phyloP scores from a whole-genome alignment of 92 coral and sea anemone genomes.

The Hydrozoanthus gracilis region DNA sequence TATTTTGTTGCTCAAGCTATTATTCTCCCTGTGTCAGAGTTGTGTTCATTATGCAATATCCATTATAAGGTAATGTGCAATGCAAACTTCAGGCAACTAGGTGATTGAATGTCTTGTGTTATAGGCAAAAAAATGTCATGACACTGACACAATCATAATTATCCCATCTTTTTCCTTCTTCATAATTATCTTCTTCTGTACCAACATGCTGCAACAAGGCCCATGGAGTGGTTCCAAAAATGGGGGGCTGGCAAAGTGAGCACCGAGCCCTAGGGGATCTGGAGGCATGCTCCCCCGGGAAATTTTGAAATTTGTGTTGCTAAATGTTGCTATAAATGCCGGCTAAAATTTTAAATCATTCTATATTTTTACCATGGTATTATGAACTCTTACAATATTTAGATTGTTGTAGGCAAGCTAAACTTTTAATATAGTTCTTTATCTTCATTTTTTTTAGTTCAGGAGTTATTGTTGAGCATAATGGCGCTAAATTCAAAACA shows the following conservation, averaged over 20 bases:
- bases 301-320: neutral
- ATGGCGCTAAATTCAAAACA: neutral
- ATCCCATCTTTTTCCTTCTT: too few species aligned
- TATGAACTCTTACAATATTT: neutral
- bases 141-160: too few species aligned
- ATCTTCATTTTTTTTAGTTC: neutral
- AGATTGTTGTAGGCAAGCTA: neutral
- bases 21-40: too few species aligned
- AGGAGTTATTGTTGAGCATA: neutral
- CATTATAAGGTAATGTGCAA: too few species aligned
- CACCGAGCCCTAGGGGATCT: neutral
- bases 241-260: neutral
- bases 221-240: too few species aligned
- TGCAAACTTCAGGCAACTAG: too few species aligned
- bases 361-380: constrained; percentile 1
- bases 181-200: too few species aligned
- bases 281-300: neutral
- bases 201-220: too few species aligned
- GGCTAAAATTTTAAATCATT: constrained; percentile 3
- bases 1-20: too few species aligned
- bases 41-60: too few species aligned
- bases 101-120: too few species aligned
- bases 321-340: constrained; percentile 7
- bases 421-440: neutral
- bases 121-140: too few species aligned